Percentiles rank a stretch among this genome's conserved stretches.
These are phyloP conservation scores for Drosophila virilis DNA, from an alignment of 1,140 invertebrate genomes.

Conservation along the genomic window DNA sequence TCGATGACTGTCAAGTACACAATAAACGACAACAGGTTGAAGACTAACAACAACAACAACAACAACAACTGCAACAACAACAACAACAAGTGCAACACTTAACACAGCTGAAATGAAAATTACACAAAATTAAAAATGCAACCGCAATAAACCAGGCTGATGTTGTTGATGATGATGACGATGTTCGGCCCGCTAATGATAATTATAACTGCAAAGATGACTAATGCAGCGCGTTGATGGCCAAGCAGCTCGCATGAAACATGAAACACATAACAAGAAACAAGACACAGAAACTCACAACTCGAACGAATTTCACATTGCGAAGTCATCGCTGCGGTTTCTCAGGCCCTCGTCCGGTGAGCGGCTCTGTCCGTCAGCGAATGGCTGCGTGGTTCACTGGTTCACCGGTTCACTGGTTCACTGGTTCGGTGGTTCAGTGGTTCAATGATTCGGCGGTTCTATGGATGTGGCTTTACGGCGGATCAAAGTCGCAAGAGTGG, in stretches of 20 bases:
- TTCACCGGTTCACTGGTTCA: conserved; percentile 19
- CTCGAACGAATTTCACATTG: conserved; percentile 59
- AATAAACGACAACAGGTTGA: conserved; percentile 81
- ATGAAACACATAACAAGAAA: conserved; percentile 13
- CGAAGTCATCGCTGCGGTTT: conserved; percentile 61
- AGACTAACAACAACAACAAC: conserved; percentile 60
- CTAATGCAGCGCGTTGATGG: conserved; percentile 38
- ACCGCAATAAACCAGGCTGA: conserved; percentile 40
- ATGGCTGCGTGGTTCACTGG: conserved; percentile 43
- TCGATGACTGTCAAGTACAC: conserved; percentile 80
- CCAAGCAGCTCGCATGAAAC: conserved; percentile 40
- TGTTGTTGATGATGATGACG: conserved; percentile 19
- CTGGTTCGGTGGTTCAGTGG: not conserved
- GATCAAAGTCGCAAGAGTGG: conserved; percentile 1
- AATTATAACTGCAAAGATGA: conserved; percentile 44
- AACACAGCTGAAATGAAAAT: conserved; percentile 75
- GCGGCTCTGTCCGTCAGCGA: conserved; percentile 19
- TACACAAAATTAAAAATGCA: conserved; percentile 57
- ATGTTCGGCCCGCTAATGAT: conserved; percentile 27
- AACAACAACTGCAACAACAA: conserved; percentile 14
- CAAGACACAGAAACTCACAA: conserved; percentile 13
- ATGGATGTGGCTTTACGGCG: conserved; percentile 3
- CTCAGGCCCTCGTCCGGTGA: not conserved
- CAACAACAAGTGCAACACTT: conserved; percentile 53
- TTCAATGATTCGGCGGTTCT: conserved; percentile 49